phyloP scores from a whole-genome alignment of 1,140 invertebrate species.

The Copidosoma floridanum region DNA sequence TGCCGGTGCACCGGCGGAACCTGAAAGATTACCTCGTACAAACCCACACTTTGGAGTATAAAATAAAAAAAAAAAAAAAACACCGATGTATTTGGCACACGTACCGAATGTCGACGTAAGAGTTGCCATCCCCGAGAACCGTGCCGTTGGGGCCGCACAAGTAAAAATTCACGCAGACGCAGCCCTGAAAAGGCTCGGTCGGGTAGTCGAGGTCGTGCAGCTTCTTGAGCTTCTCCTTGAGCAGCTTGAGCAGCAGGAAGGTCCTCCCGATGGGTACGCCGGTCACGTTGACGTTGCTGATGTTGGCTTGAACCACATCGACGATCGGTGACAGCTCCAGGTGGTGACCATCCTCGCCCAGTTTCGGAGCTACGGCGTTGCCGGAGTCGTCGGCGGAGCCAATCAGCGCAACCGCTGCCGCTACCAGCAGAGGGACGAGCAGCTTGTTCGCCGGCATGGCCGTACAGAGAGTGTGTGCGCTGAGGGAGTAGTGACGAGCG shows the following conservation, averaged over 20 bases:
- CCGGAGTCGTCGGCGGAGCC: neutral
- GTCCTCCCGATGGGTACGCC: conserved; percentile 8
- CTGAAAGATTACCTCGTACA: too few species aligned
- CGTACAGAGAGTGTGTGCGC: too few species aligned
- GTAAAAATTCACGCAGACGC: conserved; percentile 59
- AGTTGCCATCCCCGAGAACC: conserved; percentile 55
- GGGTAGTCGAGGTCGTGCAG: conserved; percentile 33
- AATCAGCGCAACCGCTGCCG: neutral
- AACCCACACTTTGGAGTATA: too few species aligned
- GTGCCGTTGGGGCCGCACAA: conserved; percentile 56
- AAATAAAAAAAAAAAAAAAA: too few species aligned
- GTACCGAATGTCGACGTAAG: conserved; percentile 58
- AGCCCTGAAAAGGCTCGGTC: conserved; percentile 23
- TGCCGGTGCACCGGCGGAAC: conserved; percentile 38
- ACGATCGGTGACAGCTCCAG: neutral
- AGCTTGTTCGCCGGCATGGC: neutral
- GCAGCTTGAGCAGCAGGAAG: conserved; percentile 34
- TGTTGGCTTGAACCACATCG: neutral
- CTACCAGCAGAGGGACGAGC: neutral
- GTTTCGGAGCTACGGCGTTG: too few species aligned
- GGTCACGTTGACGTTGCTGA: neutral
- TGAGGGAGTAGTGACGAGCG: neutral
- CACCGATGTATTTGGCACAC: too few species aligned
- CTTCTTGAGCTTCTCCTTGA: conserved; percentile 41
- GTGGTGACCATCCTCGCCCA: too few species aligned